phyloP scores from a whole-genome alignment of 30 jellyfish, hydroid and myxozoan genomes.

The Mastigias papua region DNA sequence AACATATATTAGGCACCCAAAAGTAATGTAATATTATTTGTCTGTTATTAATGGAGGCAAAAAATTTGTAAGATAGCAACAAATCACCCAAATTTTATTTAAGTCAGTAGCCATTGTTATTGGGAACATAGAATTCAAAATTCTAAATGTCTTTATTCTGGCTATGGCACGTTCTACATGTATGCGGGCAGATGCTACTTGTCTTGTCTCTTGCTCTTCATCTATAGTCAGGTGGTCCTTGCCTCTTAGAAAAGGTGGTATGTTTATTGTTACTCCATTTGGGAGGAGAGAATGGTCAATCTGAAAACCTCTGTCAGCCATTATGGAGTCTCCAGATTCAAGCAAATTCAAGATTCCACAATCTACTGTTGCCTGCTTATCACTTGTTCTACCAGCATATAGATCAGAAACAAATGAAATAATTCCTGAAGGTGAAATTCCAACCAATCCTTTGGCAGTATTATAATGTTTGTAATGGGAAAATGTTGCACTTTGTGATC shows the following conservation, averaged over 20 bases:
- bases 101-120: conserved; percentile 47
- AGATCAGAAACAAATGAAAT: conserved; percentile 73
- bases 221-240: conserved; percentile 31
- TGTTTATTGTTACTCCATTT: conserved; percentile 27
- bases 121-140: conserved; percentile 31
- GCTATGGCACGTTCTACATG: conserved; percentile 73
- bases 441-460: conserved; percentile 88
- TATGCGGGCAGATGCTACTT: conserved; percentile 71
- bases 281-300: conserved; percentile 55
- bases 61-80: conserved; percentile 47
- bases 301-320: conserved; percentile 83
- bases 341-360: conserved; percentile 38
- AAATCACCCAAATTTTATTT: conserved; percentile 44
- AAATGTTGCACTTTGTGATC: conserved; percentile 75
- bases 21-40: not conserved
- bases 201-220: conserved; percentile 62
- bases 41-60: conserved; percentile 32
- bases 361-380: conserved; percentile 33
- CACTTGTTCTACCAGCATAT: conserved; percentile 69
- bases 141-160: conserved; percentile 53
- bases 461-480: conserved; percentile 73
- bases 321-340: conserved; percentile 68
- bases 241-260: conserved; percentile 78
- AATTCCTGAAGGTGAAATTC: conserved; percentile 79
- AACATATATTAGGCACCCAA: not conserved